phyloP scores from a whole-genome alignment of 2,888 invertebrate genomes.

The Agelastica alni region DNA sequence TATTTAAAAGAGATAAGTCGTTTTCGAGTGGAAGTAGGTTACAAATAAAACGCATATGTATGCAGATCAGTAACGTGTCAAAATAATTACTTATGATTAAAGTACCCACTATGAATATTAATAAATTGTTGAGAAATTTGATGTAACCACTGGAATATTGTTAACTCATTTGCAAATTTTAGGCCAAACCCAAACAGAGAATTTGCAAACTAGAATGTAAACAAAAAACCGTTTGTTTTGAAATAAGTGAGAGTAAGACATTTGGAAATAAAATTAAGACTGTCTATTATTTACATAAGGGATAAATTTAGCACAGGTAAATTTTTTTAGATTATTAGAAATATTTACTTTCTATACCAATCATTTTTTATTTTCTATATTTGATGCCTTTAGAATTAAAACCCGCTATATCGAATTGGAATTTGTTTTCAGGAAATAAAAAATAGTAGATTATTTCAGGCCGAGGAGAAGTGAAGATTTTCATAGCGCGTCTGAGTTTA shows the following conservation, averaged over 20 bases:
- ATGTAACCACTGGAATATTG: conserved; percentile 20
- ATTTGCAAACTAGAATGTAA: conserved; percentile 11
- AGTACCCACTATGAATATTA: conserved; percentile 23
- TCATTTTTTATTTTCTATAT: too few species aligned
- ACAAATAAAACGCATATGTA: conserved; percentile 23
- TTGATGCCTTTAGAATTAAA: too few species aligned
- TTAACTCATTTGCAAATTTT: conserved; percentile 18
- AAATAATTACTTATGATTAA: conserved; percentile 28
- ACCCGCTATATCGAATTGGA: too few species aligned
- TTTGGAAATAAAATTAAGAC: too few species aligned
- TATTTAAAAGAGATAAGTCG: conserved; percentile 8
- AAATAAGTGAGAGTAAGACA: conserved; percentile 7
- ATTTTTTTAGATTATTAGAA: too few species aligned
- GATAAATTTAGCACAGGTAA: too few species aligned
- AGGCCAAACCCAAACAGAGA: background rate
- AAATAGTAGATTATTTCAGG: too few species aligned
- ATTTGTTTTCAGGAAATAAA: too few species aligned
- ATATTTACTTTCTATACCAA: too few species aligned
- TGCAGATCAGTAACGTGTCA: conserved; percentile 21
- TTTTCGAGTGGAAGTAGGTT: conserved; percentile 11
- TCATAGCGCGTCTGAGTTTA: too few species aligned
- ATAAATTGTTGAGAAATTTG: conserved; percentile 28
- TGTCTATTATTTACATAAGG: too few species aligned
- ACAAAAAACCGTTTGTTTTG: background rate
- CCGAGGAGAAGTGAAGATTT: too few species aligned